Percentiles rank a stretch among this genome's conserved stretches.
These are phyloP conservation scores for Trachelus stipa DNA, from an alignment of 2,888 invertebrate genomes.

Conservation along the genomic window DNA sequence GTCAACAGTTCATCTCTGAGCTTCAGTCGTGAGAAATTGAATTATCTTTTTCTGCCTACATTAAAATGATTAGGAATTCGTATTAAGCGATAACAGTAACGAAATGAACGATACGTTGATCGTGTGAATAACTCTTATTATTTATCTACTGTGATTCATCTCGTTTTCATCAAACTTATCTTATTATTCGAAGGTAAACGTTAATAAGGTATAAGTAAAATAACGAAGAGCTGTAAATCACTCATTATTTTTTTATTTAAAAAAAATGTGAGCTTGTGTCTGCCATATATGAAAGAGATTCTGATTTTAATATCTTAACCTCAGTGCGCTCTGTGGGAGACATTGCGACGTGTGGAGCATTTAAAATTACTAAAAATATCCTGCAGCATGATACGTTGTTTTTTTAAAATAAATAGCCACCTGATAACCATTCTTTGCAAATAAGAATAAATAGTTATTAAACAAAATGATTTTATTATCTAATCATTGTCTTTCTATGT, in stretches of 20 bases:
- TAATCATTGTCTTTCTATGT: not conserved
- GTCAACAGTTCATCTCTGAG: not conserved
- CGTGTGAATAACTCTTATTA: not conserved
- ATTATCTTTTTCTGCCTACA: not conserved
- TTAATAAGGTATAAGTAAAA: not conserved
- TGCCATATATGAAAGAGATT: not conserved
- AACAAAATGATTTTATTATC: too few species aligned
- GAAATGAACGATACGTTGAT: not conserved
- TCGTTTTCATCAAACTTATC: not conserved
- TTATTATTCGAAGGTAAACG: not conserved
- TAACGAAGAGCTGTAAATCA: not conserved
- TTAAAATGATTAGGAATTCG: not conserved
- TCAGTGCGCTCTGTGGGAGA: not conserved
- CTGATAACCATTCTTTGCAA: not conserved
- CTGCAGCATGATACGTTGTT: not conserved
- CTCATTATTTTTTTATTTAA: not conserved
- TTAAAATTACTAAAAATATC: not conserved
- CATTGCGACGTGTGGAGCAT: not conserved
- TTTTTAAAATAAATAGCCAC: not conserved
- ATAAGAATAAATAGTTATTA: not conserved
- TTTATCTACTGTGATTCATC: not conserved
- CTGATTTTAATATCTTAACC: not conserved
- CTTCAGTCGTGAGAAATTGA: not conserved
- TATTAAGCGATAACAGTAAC: not conserved
- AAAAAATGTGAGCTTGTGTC: not conserved